Base-by-base conservation (phyloP, 2,797 vertebrate species). In the Silurus aristotelis region DNA sequence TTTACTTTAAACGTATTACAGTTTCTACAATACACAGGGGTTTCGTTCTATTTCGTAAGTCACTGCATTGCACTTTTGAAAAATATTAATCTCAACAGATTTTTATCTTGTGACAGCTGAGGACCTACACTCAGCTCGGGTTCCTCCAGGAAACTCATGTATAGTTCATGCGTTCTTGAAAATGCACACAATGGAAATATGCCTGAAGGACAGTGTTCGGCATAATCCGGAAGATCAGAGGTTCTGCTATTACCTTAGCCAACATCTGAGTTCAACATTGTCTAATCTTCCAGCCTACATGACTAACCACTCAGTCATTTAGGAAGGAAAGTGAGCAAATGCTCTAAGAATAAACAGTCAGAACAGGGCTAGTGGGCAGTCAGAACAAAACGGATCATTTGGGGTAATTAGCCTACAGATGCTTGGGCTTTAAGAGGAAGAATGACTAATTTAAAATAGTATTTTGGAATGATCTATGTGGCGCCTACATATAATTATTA, bases 321-420 rank as follows among this genome's bases (percentile, higher is more conserved):
- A 79, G 60, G 58, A 46, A 79, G 64, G 61, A 80, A 66, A 80
- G 78, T 66, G 60, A 80, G n/a, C 61, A 52, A 25, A 80, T 17
- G 63, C 63, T 81, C n/a, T 7, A 31, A 55, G 25, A 81, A 81
- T 81, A 81, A 67, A 81, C 63, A 27, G 58, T 43, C n/a, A 12
- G n/a, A n/a, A n/a, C n/a, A n/a, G 46, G 8, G 38, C 14, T 19
- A 10, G 77, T 80, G 63, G 61, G 46, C 22, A 80, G 46, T 55
- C n/a, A 6, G 46, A 13, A 17, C 13, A 55, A 25, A 22, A 68
- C 1, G 6, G 46, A 52, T 52, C 17, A 55, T 80, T 80, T 67
- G 22, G 79, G 61, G 46, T 55, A 66, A 80, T 67, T 52, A 20
- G n/a, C 17, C 25, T 67, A 7, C 25, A 81, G 79, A 31, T 67